Evolutionary conservation across 2,113 vertebrate species (phyloP), one percentile per base, ranked within the genome.

Genomic region (Campylomormyrus tamandua): DNA sequence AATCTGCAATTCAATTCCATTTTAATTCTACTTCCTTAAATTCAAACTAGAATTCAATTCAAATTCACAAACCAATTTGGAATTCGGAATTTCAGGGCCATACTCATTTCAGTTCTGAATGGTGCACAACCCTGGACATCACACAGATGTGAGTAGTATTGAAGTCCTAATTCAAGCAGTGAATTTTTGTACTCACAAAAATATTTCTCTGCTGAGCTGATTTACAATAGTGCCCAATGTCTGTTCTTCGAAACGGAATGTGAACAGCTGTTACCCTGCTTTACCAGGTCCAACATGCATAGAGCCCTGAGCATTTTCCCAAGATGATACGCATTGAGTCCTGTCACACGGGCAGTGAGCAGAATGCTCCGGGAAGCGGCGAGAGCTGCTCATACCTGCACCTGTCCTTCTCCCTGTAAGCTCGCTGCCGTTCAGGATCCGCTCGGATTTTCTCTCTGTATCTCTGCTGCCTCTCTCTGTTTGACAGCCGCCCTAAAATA

Each of bases 401-500:
- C 21, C 89, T 89, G 9, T 93, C 91, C 90, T 89, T 91, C 45
- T 92, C 92, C 83, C 90, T 90, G 89, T 88, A 92, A n/a, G 85
- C 90, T 0, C 46, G 90, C 4, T 86, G 84, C 50, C 87, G 90
- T 35, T 92, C 92, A 1, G 92, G 93, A 50, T 92, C 91, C 17
- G 91, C 89, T 8, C 91, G 87, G 58, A 92, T 88, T 89, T 90
- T 89, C 87, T 91, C 90, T 56, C 92, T 90, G 89, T 91, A 92
- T 50, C 89, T 89, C 83, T 90, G 84, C 70, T 91, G 90, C 13
- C 88, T 66, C 83, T 93, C 92, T 19, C 88, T 90, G 31, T 85
- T 90, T 5, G 87, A 87, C 80, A 88, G 10, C 39, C 27, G 89
- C 21, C 77, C 92, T 91, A 56, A 21, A 83, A 74, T 80, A 13